Evolutionary conservation across 2,888 invertebrate species (phyloP).

Genomic region (Brenthis daphne): DNA sequence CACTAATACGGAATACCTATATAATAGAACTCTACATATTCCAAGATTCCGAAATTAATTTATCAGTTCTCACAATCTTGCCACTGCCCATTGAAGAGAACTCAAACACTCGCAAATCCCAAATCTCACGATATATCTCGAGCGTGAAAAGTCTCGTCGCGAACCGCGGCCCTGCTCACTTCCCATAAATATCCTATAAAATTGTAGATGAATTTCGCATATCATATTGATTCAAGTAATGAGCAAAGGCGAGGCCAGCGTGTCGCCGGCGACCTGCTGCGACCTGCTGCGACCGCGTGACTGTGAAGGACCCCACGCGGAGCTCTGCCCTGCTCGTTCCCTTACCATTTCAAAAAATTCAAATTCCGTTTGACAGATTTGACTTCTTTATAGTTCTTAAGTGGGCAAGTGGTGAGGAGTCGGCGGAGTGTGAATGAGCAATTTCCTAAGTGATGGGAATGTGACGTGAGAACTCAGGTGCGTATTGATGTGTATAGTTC

Average conservation of each 20-base stretch:
- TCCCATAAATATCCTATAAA: constrained; percentile 70
- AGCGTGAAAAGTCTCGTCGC: constrained; percentile 57
- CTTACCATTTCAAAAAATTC: constrained; percentile 50
- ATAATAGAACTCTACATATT: too few relatives aligned
- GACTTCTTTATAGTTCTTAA: constrained; percentile 61
- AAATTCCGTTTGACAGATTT: constrained; percentile 66
- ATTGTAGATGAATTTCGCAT: constrained; percentile 64
- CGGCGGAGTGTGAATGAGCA: constrained; percentile 74
- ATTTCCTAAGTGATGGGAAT: constrained; percentile 71
- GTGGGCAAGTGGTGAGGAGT: constrained; percentile 54
- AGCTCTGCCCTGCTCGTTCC: constrained; percentile 61
- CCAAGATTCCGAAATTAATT: too few relatives aligned
- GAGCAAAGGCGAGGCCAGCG: constrained; percentile 44
- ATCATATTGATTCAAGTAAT: constrained; percentile 46
- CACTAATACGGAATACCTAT: too few relatives aligned
- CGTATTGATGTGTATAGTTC: constrained; percentile 16
- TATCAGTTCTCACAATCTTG: too few relatives aligned
- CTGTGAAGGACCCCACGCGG: constrained; percentile 52
- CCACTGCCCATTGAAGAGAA: neutral
- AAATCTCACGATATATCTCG: constrained; percentile 39
- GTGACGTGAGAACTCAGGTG: constrained; percentile 50
- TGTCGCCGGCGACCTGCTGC: constrained; percentile 29
- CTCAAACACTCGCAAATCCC: constrained; percentile 13
- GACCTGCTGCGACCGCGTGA: constrained; percentile 47
- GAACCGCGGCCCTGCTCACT: constrained; percentile 59